A percentile compares a stretch with the other conserved stretches of the same genome.
These are phyloP conservation scores for Passerina amoena DNA, from an alignment of 2,113 vertebrate genomes.

Conservation along the genomic window DNA sequence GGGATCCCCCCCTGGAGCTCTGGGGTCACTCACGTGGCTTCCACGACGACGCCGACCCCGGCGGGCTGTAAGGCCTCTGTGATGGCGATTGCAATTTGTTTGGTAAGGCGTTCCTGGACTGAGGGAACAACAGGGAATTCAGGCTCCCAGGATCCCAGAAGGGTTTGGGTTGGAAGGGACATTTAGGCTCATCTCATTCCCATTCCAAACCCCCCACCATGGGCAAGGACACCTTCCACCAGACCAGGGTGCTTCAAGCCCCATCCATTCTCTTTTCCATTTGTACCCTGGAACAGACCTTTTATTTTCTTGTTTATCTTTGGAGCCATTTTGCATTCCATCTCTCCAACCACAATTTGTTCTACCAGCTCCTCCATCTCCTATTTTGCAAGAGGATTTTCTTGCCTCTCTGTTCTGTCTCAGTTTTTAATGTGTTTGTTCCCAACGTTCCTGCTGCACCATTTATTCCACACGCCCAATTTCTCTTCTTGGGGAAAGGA, in stretches of 20 bases:
- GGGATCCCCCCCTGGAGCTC: neutral
- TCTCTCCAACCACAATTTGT: neutral
- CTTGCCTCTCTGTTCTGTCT: neutral
- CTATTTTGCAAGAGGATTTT: neutral
- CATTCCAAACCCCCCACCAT: rapidly evolving
- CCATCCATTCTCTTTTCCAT: neutral
- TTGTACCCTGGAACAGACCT: neutral
- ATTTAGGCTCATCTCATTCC: neutral
- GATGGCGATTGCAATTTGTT: conserved; percentile 95
- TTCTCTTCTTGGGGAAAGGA: neutral
- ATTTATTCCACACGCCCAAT: neutral
- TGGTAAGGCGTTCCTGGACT: conserved; percentile 98
- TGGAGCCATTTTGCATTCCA: neutral
- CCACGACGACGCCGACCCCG: conserved; percentile 93
- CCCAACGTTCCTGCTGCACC: neutral
- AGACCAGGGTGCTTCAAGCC: neutral
- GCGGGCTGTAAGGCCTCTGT: conserved; percentile 93
- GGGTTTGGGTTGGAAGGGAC: neutral
- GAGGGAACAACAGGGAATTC: neutral
- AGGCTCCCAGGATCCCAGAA: neutral
- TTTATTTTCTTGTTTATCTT: neutral
- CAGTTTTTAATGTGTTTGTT: neutral
- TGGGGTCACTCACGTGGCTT: conserved; percentile 87
- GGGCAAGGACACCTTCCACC: neutral
- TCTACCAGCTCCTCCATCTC: neutral